These are phyloP conservation scores for Toxonevra muliebris DNA, from an alignment of 2,888 invertebrate species.

Conservation along the genomic window DNA sequence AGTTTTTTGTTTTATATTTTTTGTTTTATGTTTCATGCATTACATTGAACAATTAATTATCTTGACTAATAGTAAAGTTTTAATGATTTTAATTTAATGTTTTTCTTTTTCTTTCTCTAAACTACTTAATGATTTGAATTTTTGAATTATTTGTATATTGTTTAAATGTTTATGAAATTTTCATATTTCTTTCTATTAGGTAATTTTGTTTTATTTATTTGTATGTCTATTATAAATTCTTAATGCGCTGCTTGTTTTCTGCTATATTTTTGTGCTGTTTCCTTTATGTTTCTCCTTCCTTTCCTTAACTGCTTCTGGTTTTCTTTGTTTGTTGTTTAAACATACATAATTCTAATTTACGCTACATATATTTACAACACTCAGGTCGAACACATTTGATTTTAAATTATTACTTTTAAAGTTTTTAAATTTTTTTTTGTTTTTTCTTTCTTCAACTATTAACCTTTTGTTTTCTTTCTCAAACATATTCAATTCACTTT, in stretches of 20 bases:
- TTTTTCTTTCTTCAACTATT: slow-evolving; percentile 19
- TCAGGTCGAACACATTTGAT: slow-evolving; percentile 31
- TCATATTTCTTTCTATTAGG: slow-evolving; percentile 34
- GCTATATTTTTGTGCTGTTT: too few relatives aligned
- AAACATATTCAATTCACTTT: neutral
- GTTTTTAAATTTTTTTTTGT: slow-evolving; percentile 11
- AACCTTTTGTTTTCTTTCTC: slow-evolving; percentile 12
- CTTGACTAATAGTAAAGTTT: neutral
- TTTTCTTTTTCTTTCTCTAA: neutral
- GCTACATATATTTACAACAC: slow-evolving; percentile 24
- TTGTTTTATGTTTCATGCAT: slow-evolving; percentile 6
- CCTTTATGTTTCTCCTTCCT: too few relatives aligned
- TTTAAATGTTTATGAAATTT: slow-evolving; percentile 37
- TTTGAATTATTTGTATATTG: neutral
- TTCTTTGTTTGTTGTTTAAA: too few relatives aligned
- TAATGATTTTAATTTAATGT: neutral
- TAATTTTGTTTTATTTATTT: slow-evolving; percentile 23
- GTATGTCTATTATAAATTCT: neutral
- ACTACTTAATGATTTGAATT: neutral
- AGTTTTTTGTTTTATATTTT: slow-evolving; percentile 4
- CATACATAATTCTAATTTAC: neutral
- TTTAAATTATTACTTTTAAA: slow-evolving; percentile 7
- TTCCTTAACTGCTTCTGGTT: too few relatives aligned
- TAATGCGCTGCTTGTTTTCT: too few relatives aligned
- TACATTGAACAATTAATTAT: too few relatives aligned